Evolutionary conservation across 2,113 vertebrate species (phyloP), one percentile per base, ranked within the genome.

Genomic region (Galeopterus variegatus): DNA sequence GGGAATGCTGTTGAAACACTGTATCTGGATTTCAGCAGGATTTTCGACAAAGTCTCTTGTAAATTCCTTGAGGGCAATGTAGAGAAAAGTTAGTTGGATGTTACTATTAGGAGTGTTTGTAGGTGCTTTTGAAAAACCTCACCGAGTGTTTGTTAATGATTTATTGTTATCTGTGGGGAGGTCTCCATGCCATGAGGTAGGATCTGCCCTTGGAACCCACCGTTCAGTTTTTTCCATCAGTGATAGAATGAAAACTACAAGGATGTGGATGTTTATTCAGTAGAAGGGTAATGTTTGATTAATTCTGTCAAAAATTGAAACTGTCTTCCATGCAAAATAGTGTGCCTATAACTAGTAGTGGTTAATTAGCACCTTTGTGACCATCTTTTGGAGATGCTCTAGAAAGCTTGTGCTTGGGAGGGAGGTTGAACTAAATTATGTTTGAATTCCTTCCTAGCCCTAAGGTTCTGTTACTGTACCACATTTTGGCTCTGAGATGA

Each of bases 281-380:
- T 88, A 73, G 70, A 97, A 88, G n/a, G 75, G 84, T 33, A 45
- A 33, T 88, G 69, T 83, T 92, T 96, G 81, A 88, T 93, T n/a
- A 82, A 26, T 60, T 73, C 82, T 83, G 48, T 94, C 70, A 81
- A 84, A 93, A 73, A 91, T 65, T 24, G 93, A 93, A 94, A 70
- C 60, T 1, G 1, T 72, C 81, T 97, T 93, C 45, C 76, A 48
- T 93, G 73, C 45, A 73, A 65, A 52, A 33, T 1, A 28, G n/a
- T 23, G 26, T 48, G 54, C 15, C n/a, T 1, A 0, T 77, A 80
- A 58, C 65, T 64, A 41, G 8, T 48, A 88, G 76, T n/a, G 26
- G 85, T 88, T 48, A n/a, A 56, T 18, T 18, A 58, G 70, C 0
- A 18, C 26, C 94, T 81, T 72, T 73, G 26, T 82, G 85, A n/a